phyloP scores from a whole-genome alignment of 2,888 invertebrate species.

The Hipparchia sbordonii region DNA sequence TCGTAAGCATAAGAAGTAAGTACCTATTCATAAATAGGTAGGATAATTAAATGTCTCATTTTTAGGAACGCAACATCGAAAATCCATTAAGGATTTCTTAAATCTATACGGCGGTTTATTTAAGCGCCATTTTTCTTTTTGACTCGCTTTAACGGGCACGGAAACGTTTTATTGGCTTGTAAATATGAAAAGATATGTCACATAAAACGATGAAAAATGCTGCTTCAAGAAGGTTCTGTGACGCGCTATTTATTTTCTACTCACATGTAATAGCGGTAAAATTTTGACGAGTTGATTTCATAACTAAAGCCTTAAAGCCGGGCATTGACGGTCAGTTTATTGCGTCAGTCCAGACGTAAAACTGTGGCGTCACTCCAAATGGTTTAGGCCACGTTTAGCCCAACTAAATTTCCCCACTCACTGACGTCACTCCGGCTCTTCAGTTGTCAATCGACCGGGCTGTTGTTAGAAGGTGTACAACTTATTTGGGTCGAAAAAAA shows the following conservation, averaged over 20 bases:
- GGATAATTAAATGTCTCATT: neutral
- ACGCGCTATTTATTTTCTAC: slow-evolving; percentile 5
- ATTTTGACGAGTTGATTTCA: neutral
- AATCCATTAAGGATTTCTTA: slow-evolving; percentile 50
- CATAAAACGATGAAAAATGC: slow-evolving; percentile 23
- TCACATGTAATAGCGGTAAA: neutral
- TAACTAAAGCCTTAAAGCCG: too few relatives aligned
- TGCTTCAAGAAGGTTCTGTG: slow-evolving; percentile 4
- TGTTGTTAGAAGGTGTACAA: too few relatives aligned
- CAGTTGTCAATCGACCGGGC: too few relatives aligned
- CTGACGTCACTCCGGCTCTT: too few relatives aligned
- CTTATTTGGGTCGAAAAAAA: too few relatives aligned
- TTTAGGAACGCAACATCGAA: slow-evolving; percentile 46
- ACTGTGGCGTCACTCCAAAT: too few relatives aligned
- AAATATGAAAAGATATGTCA: slow-evolving; percentile 25
- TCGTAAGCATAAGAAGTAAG: too few relatives aligned
- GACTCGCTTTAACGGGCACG: slow-evolving; percentile 14
- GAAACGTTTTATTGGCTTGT: slow-evolving; percentile 25
- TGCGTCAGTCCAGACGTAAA: too few relatives aligned
- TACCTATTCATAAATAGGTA: too few relatives aligned
- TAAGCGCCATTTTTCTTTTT: slow-evolving; percentile 20
- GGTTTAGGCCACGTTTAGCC: too few relatives aligned
- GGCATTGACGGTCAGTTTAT: too few relatives aligned
- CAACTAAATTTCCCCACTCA: too few relatives aligned
- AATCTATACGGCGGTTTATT: slow-evolving; percentile 18